phyloP scores from a whole-genome alignment of 1,140 invertebrate genomes.

The Leguminivora glycinivorella region DNA sequence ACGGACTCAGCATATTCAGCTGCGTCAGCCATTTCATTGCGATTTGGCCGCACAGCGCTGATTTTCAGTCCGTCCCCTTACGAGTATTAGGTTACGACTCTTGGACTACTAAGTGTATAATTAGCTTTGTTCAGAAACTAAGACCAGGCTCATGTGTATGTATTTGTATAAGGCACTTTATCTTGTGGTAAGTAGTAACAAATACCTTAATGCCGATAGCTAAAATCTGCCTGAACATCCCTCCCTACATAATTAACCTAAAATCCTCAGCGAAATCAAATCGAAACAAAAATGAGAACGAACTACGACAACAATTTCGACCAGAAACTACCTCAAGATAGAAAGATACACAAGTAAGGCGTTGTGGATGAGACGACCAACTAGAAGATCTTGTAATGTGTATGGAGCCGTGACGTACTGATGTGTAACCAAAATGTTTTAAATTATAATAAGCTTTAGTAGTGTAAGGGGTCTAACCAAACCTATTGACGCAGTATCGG shows the following conservation, averaged over 20 bases:
- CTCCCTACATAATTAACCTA: conserved; percentile 33
- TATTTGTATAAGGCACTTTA: too few species aligned
- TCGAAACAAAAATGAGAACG: conserved; percentile 33
- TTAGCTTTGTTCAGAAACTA: too few species aligned
- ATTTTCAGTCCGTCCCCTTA: too few species aligned
- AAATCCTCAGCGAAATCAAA: conserved; percentile 41
- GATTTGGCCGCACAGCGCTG: too few species aligned
- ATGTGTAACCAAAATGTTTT: conserved; percentile 3
- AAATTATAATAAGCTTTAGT: neutral
- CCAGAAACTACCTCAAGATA: conserved; percentile 72
- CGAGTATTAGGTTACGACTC: too few species aligned
- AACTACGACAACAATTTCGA: conserved; percentile 62
- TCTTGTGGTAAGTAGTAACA: too few species aligned
- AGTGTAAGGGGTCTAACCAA: too few species aligned
- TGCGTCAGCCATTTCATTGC: too few species aligned
- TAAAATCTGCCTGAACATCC: neutral
- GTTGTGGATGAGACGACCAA: conserved; percentile 68
- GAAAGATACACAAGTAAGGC: conserved; percentile 79
- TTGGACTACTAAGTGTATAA: too few species aligned
- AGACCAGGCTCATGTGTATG: too few species aligned
- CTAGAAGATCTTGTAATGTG: conserved; percentile 61
- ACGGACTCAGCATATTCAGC: too few species aligned
- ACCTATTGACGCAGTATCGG: too few species aligned
- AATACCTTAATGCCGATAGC: neutral
- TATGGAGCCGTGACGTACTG: conserved; percentile 41